Conservation (phyloP, 2,888 invertebrate genomes). For the Scaptomyza flava region DNA sequence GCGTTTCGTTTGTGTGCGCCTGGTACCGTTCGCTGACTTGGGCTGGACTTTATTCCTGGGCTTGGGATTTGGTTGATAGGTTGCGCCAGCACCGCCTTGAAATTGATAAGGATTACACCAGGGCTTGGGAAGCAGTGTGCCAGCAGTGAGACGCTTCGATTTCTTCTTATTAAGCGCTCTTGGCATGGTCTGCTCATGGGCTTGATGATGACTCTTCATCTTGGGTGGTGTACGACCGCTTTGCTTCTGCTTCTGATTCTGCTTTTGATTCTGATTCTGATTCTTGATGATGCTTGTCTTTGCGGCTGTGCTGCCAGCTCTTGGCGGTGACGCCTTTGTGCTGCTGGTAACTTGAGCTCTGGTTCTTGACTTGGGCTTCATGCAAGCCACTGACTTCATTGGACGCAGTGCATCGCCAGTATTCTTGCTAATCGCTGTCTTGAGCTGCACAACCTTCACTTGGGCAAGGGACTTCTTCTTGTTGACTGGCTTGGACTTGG, state of each 20-base stretch:
- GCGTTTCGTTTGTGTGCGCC: constrained; percentile 8
- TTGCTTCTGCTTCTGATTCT: not conserved
- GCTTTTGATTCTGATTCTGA: not conserved
- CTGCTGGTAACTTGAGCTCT: not conserved
- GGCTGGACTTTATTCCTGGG: not conserved
- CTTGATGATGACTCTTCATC: not conserved
- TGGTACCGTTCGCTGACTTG: not conserved
- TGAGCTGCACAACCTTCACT: not conserved
- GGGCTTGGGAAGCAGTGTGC: constrained; percentile 4
- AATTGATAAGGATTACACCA: constrained; percentile 24
- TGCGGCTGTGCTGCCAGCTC: not conserved
- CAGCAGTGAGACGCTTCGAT: constrained; percentile 29
- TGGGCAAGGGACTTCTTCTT: not conserved
- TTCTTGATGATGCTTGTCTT: not conserved
- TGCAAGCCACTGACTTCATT: too few species aligned
- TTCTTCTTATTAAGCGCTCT: not conserved
- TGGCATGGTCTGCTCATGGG: not conserved
- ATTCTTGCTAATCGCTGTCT: not conserved
- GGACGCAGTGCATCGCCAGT: not conserved
- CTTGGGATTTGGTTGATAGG: constrained; percentile 3
- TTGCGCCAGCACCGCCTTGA: constrained; percentile 17
- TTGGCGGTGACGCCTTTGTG: too few species aligned
- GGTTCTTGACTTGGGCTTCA: not conserved
- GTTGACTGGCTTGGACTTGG: not conserved
- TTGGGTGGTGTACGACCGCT: not conserved